Conservation (phyloP, 2,113 vertebrate species). For the Campylorhamphus procurvoides region DNA sequence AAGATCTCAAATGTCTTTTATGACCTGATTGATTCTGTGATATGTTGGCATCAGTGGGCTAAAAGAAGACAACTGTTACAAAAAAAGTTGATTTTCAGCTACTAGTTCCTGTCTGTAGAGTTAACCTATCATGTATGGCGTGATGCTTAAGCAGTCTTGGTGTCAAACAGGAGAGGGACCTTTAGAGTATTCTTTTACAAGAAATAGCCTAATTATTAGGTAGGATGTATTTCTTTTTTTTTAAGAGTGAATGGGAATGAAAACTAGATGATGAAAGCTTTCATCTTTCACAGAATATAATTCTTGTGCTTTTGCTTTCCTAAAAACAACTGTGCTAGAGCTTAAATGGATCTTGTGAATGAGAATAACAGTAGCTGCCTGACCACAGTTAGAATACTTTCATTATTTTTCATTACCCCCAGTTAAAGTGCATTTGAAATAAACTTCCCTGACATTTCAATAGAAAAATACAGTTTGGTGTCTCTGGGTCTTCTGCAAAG, state of each 20-base stretch:
- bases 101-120: background rate
- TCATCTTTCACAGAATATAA: background rate
- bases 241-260: background rate
- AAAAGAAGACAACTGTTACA: background rate
- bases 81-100: background rate
- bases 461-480: background rate
- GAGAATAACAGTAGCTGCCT: background rate
- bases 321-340: background rate
- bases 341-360: background rate
- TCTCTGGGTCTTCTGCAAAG: background rate
- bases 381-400: background rate
- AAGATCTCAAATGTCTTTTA: background rate
- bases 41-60: background rate
- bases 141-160: background rate
- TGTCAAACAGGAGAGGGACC: background rate
- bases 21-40: background rate
- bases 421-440: background rate
- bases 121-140: background rate
- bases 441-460: background rate
- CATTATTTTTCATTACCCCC: background rate
- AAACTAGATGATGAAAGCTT: background rate
- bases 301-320: background rate
- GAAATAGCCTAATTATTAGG: background rate
- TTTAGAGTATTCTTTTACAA: background rate
- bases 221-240: background rate